Evolutionary conservation across 2,113 vertebrate species (phyloP), one percentile per base, ranked within the genome.

Genomic region (Tragelaphus scriptus): DNA sequence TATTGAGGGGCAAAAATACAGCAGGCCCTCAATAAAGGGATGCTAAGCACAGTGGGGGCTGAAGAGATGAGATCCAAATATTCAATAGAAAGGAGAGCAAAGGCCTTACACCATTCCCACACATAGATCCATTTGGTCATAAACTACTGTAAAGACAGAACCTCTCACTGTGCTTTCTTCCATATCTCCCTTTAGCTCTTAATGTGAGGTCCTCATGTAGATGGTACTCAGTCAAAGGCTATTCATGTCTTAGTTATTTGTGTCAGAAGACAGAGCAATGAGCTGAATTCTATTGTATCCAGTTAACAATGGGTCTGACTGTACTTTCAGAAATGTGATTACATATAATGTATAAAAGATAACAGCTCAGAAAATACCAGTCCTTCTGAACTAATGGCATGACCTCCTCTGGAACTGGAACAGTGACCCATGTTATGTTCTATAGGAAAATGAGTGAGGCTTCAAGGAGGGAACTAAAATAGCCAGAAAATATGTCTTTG

Each of bases 381-480:
- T 96, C 36, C 53, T 90, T 75, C 90, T 65, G 2, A 97, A 96
- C 85, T 90, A 98, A 98, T 92, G 86, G 59, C 32, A 49, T 3
- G 11, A 56, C 2, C 5, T 26, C 77, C 53, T 97, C 68, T 63
- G 96, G 95, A 81, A 96, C 87, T 1, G 25, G 28, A 94, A 90
- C 61, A 58, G 11, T 55, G 80, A 79, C 77, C 82, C 75, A 95
- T 71, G 47, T 81, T 92, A n/a, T 26, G 28, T 89, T 58, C 56
- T 81, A 97, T 81, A 85, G 49, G 79, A 95, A 95, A 97, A 94
- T n/a, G 77, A 96, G 55, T 86, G 86, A 2, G 26, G 19, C 16
- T 23, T 53, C 95, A 95, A 11, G 86, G 95, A 97, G 49, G 55
- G 56, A 97, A 97, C 49, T 95, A 55, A 98, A 97, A 97, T 17